Evolutionary conservation across 2,888 invertebrate species (phyloP), one percentile per base, ranked within the genome.

Genomic region (Muschampia plurimacula): DNA sequence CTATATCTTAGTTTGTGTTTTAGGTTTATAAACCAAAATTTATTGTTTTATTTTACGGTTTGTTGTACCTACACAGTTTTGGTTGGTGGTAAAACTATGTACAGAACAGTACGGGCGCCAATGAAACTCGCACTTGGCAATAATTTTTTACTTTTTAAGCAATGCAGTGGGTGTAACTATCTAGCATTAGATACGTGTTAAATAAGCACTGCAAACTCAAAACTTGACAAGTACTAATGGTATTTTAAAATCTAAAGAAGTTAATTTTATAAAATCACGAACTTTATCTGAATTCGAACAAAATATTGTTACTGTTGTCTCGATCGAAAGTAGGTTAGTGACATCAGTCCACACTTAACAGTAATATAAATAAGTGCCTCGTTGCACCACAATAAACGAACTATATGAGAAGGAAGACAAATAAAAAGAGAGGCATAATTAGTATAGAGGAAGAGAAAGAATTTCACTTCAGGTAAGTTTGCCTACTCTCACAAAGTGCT

Each of bases 221-320:
- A 55, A 55, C 36, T 44, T 69, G 69, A 13, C 69, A 69, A 28
- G 6, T 55, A 69, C 39, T 63, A 55, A 69, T 63, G 63, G 39
- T 60, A 28, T 52, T 69, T 39, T 62, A 8, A 39, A 62, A 62
- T 10, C n/a, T 62, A 39, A 6, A n/a, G n/a, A 13, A 36, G 46
- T 63, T 69, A 68, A 68, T 69, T 22, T 22, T 22, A 22, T 22
- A 22, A 22, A 22, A 22, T 22, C 22, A 22, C 22, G 22, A 22
- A 22, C 22, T 22, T 22, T 22, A 22, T 22, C 1, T 22, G 22
- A 22, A 22, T 22, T 1, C 22, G 0, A 22, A 22, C 22, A 22
- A 22, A 22, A 22, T 22, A 22, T 22, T 22, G 22, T 22, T 22
- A 22, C 22, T 22, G 22, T 22, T 22, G 22, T 22, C 22, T 22